A percentile compares a stretch with the other conserved stretches of the same genome.
Conservation (phyloP, 2,797 vertebrate species). For the Tolypeutes matacus region DNA sequence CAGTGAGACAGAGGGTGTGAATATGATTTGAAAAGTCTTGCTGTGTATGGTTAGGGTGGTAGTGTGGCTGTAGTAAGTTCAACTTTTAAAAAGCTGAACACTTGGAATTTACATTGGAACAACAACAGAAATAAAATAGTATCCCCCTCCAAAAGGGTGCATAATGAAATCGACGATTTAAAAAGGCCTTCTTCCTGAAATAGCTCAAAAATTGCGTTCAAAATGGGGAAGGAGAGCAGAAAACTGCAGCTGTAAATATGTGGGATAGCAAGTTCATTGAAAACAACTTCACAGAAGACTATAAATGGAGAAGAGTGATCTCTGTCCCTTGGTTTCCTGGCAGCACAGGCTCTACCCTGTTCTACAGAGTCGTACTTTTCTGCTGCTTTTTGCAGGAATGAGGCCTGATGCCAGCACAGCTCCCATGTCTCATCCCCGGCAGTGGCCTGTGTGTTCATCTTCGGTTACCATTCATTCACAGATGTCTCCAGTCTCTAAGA, state of each 20-base stretch:
- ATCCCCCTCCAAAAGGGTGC: background rate
- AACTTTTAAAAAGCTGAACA: background rate
- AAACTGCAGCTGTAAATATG: slow-evolving; percentile 72
- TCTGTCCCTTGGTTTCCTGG: slow-evolving; percentile 79
- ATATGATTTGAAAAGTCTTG: background rate
- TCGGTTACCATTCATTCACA: slow-evolving; percentile 48
- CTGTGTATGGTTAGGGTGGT: background rate
- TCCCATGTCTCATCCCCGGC: slow-evolving; percentile 60
- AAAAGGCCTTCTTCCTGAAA: slow-evolving; percentile 5
- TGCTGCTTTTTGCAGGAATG: slow-evolving; percentile 75
- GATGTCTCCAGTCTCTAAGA: slow-evolving; percentile 16
- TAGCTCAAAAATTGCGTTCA: slow-evolving; percentile 58
- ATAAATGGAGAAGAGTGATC: slow-evolving; percentile 69
- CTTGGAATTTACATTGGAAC: slow-evolving; percentile 12
- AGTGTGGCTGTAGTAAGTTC: background rate
- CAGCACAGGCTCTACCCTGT: slow-evolving; percentile 19
- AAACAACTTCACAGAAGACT: slow-evolving; percentile 74
- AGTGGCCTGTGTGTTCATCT: slow-evolving; percentile 63
- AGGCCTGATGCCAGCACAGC: slow-evolving; percentile 72
- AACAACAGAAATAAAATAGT: background rate
- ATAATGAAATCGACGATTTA: background rate
- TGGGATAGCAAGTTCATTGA: slow-evolving; percentile 83
- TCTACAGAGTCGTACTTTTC: slow-evolving; percentile 63
- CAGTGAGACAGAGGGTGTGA: background rate
- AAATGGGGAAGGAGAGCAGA: slow-evolving; percentile 67